Evolutionary conservation across 2,797 vertebrate species (phyloP).

Genomic region (Myotis findleyi): DNA sequence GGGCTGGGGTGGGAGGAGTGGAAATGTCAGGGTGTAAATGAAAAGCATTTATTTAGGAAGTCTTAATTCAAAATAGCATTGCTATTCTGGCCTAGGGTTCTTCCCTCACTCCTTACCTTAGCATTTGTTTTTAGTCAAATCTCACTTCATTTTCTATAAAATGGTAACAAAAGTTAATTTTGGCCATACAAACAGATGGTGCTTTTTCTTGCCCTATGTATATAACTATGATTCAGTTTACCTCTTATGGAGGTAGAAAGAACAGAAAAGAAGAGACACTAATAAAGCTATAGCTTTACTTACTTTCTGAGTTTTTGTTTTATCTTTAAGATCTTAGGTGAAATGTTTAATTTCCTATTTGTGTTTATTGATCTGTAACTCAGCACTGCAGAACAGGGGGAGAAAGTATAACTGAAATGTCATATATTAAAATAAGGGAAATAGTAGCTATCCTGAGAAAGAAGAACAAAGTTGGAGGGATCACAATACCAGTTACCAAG

Average conservation of each 20-base stretch:
- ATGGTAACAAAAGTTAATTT: background rate
- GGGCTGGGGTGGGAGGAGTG: background rate
- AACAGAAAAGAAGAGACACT: background rate
- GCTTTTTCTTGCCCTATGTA: background rate
- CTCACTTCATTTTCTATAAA: background rate
- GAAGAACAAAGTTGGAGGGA: no score
- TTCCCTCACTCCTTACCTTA: background rate
- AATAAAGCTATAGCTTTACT: background rate
- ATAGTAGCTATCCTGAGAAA: no score
- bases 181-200: background rate
- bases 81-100: background rate
- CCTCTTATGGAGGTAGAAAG: background rate
- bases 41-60: background rate
- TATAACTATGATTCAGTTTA: background rate
- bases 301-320: background rate
- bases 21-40: background rate
- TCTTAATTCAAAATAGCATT: background rate
- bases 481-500: no score
- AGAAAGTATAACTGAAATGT: background rate
- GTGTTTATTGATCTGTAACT: background rate
- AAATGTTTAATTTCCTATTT: slow-evolving; percentile 26
- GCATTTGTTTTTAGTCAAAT: background rate
- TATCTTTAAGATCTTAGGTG: background rate
- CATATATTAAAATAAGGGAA: background rate
- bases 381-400: background rate